A percentile compares a stretch with the other conserved stretches of the same genome.
These are phyloP conservation scores for Dreissena rostriformis DNA, from an alignment of 1,140 invertebrate species.

Conservation along the genomic window DNA sequence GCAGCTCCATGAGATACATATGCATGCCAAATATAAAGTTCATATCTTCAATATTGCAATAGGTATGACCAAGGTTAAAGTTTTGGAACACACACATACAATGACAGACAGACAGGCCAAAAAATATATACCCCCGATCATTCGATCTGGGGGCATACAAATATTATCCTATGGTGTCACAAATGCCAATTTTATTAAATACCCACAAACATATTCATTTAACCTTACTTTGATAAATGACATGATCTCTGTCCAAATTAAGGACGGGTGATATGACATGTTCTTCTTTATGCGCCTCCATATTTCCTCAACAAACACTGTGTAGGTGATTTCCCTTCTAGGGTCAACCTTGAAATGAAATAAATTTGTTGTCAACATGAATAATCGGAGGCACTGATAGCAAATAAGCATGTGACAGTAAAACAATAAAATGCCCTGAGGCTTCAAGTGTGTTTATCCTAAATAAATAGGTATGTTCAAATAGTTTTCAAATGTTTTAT, in stretches of 20 bases:
- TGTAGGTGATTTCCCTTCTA: constrained; percentile 56
- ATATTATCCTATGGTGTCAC: neutral
- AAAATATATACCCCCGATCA: neutral
- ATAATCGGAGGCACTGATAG: neutral
- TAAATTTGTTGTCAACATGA: too few species aligned
- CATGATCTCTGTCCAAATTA: constrained; percentile 75
- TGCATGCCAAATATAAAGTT: too few species aligned
- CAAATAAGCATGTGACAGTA: neutral
- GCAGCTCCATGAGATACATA: too few species aligned
- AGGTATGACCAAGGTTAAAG: neutral
- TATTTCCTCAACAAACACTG: constrained; percentile 45
- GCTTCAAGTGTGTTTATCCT: neutral
- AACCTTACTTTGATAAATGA: constrained; percentile 70
- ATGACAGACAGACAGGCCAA: neutral
- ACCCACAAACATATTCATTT: too few species aligned
- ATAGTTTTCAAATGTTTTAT: too few species aligned
- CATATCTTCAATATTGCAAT: neutral
- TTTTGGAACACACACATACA: neutral
- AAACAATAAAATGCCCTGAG: neutral
- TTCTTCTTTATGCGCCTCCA: constrained; percentile 49
- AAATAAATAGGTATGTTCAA: too few species aligned
- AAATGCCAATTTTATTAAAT: neutral
- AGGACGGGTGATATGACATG: constrained; percentile 61
- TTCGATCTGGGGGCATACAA: neutral
- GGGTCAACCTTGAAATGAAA: constrained; percentile 8